Evolutionary conservation across 2,888 invertebrate genomes (phyloP).

Genomic region (Orchestes rusci): DNA sequence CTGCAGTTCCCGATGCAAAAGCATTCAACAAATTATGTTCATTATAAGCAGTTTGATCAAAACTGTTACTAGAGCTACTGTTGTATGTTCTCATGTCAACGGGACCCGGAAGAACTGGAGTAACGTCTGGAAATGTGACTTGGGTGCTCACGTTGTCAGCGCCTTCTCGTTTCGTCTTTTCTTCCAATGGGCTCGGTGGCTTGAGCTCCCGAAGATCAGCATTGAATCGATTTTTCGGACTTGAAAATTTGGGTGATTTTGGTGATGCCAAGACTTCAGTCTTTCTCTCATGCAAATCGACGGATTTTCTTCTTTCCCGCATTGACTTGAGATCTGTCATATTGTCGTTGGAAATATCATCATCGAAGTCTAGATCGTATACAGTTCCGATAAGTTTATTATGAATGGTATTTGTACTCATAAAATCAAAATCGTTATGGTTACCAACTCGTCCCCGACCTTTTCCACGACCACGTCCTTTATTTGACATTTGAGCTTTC

Average conservation of each 20-base stretch:
- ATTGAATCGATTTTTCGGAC: conserved; percentile 39
- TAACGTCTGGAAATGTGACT: conserved; percentile 50
- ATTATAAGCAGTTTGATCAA: conserved; percentile 52
- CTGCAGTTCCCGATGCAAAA: conserved; percentile 62
- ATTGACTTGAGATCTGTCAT: conserved; percentile 69
- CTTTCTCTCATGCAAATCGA: conserved; percentile 58
- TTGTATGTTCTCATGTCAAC: conserved; percentile 87
- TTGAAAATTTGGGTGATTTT: conserved; percentile 51
- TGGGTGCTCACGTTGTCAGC: conserved; percentile 21
- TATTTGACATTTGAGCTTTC: conserved; percentile 38
- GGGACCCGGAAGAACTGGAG: conserved; percentile 74
- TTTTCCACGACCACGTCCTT: conserved; percentile 41
- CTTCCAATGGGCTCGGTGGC: conserved; percentile 47
- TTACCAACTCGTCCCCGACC: conserved; percentile 40
- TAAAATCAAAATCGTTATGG: conserved; percentile 43
- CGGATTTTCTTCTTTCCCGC: conserved; percentile 69
- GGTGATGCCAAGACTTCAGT: conserved; percentile 50
- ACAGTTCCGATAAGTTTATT: conserved; percentile 80
- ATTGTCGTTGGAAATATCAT: conserved; percentile 69
- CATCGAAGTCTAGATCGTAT: conserved; percentile 78
- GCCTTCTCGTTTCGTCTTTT: conserved; percentile 32
- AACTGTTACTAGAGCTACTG: conserved; percentile 47
- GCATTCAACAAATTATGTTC: conserved; percentile 59
- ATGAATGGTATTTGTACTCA: conserved; percentile 62
- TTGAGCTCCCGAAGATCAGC: conserved; percentile 25